Base-by-base conservation (phyloP, 2,888 invertebrate species). In the Marronus borbonicus region DNA sequence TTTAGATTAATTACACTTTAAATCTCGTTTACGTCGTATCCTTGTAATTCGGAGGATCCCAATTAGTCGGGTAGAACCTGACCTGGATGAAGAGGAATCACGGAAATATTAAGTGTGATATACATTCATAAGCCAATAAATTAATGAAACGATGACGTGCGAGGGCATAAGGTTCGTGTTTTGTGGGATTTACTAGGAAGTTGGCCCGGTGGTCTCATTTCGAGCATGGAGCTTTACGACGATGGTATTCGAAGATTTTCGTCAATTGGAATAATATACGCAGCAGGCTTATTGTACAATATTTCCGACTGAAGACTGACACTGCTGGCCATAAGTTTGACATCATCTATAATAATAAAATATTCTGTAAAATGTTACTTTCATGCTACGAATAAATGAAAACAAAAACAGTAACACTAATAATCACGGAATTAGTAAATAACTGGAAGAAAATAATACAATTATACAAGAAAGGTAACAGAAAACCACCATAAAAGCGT, bases 1-100 rank as follows among this genome's bases (percentile, higher is more conserved):
- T 82, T 82, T 82, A 82, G 81, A 82, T 82, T 82, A 82, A 82
- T 82, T 82, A 81, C 80, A 80, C 81, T 80, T 78, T 80, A 80
- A 82, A 81, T 80, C 81, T 81, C 81, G 81, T 81, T 80, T 82
- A 82, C 69, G 69, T 69, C 52, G 69, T 80, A 78, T 79, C 80
- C 79, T 81, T 81, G 80, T 81, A 81, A 79, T 80, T 80, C 80
- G 78, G 80, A 81, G 81, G 80, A 80, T 80, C 81, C 81, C 78
- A 78, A 78, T 78, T 78, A 78, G 68, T 36, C 58, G 24, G 64
- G 44, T 44, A 28, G 62, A 62, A 75, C 75, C 75, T 75, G 62
- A 75, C 75, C 75, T 75, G 75, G 75, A 64, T 64, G 75, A 58
- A 62, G 62, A 75, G 49, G 24, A 64, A 49, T 64, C 75, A 50